Conservation (phyloP, 1,140 invertebrate species). For the Ips typographus region DNA sequence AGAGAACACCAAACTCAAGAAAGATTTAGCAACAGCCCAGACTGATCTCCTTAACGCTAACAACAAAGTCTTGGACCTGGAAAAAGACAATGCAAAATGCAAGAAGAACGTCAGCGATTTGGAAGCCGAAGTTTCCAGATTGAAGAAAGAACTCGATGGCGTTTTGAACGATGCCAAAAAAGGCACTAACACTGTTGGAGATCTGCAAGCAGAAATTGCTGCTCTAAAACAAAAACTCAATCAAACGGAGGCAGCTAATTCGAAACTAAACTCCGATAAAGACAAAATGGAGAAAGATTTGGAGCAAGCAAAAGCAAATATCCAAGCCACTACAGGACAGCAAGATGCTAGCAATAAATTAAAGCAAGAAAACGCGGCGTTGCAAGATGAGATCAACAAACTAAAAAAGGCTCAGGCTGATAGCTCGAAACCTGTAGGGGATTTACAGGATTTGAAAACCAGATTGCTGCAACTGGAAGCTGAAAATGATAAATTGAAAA, state of each 20-base stretch:
- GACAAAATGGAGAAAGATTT: conserved; percentile 32
- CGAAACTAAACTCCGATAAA: conserved; percentile 29
- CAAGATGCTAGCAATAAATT: conserved; percentile 33
- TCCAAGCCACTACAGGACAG: conserved; percentile 7
- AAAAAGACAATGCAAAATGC: conserved; percentile 33
- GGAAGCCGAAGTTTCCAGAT: conserved; percentile 24
- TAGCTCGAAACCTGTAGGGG: conserved; percentile 4
- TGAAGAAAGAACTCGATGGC: conserved; percentile 39
- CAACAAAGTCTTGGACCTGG: conserved; percentile 22
- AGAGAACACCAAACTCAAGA: conserved; percentile 34
- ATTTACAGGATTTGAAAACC: conserved; percentile 21
- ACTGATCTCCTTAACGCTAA: conserved; percentile 19
- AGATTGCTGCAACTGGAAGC: conserved; percentile 21
- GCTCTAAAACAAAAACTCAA: conserved; percentile 28
- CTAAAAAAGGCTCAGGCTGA: conserved; percentile 24
- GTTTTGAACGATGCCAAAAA: conserved; percentile 23
- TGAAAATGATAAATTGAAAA: conserved; percentile 27
- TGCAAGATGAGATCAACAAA: conserved; percentile 34
- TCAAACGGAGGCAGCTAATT: conserved; percentile 21
- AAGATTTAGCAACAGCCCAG: conserved; percentile 29
- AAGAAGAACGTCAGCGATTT: conserved; percentile 28
- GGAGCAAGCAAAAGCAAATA: conserved; percentile 13
- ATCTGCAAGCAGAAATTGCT: conserved; percentile 25
- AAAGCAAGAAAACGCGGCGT: conserved; percentile 23
- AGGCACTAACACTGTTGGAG: neutral